A percentile compares a stretch with the other conserved stretches of the same genome.
Conservation (phyloP, 2,797 vertebrate species). For the Epinephelus malabaricus region DNA sequence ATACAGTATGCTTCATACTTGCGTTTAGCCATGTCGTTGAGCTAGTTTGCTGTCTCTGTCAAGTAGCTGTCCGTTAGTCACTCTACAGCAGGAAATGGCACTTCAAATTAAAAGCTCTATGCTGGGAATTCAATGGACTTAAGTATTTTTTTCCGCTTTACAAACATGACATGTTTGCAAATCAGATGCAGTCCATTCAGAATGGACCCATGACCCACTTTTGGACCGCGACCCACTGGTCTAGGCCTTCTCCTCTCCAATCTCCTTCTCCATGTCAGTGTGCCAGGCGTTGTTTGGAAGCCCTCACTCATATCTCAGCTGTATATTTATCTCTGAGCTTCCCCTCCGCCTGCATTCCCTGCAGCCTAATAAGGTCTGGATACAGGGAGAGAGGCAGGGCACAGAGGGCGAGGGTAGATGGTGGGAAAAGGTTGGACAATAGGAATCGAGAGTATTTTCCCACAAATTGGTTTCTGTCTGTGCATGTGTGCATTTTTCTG, state of each 20-base stretch:
- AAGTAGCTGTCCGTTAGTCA: too few relatives aligned
- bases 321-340: conserved; percentile 78
- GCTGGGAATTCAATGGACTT: too few relatives aligned
- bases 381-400: conserved; percentile 35
- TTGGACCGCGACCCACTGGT: too few relatives aligned
- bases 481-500: conserved; percentile 25
- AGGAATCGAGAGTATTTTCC: conserved; percentile 67
- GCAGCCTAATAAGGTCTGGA: conserved; percentile 79
- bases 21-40: too few relatives aligned
- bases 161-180: too few relatives aligned
- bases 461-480: conserved; percentile 62
- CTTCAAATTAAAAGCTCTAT: too few relatives aligned
- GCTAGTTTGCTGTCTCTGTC: too few relatives aligned
- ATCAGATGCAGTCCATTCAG: too few relatives aligned
- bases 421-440: conserved; percentile 65
- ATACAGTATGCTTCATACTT: too few relatives aligned
- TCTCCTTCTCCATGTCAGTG: conserved; percentile 41
- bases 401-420: conserved; percentile 32
- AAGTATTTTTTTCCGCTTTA: too few relatives aligned
- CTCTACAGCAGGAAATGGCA: too few relatives aligned
- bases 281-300: conserved; percentile 72
- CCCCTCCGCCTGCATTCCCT: conserved; percentile 42
- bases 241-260: not conserved
- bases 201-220: too few relatives aligned
- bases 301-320: conserved; percentile 70